phyloP scores from a whole-genome alignment of 2,113 vertebrate species.

The Dryoscopus gambensis region DNA sequence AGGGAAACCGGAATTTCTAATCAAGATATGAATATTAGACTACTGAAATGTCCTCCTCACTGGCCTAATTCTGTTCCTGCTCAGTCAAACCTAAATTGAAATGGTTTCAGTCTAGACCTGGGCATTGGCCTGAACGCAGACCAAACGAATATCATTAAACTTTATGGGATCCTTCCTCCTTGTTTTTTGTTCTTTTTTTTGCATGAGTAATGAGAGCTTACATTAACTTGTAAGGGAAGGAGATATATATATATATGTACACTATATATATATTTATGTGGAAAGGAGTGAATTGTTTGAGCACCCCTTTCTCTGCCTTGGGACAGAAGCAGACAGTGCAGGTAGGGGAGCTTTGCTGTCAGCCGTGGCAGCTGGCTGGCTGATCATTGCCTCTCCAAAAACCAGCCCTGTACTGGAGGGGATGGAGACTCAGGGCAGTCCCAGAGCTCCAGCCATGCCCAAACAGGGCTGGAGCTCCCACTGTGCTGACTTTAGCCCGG shows the following conservation, averaged over 20 bases:
- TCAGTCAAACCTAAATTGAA: not conserved
- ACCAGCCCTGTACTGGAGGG: not conserved
- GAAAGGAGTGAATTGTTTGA: not conserved
- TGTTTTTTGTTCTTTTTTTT: not conserved
- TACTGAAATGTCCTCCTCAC: not conserved
- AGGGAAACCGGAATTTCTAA: not conserved
- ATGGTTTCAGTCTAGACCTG: not conserved
- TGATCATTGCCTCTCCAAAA: not conserved
- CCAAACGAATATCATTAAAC: not conserved
- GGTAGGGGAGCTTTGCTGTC: not conserved
- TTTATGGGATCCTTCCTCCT: not conserved
- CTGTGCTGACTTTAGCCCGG: not conserved
- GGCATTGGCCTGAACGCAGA: not conserved
- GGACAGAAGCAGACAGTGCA: not conserved
- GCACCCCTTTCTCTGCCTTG: not conserved
- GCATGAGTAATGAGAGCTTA: not conserved
- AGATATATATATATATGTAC: too few relatives aligned
- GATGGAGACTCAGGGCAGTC: not conserved
- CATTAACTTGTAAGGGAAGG: not conserved
- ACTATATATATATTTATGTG: not conserved
- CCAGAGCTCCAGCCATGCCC: rapidly evolving
- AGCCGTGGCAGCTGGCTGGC: rapidly evolving
- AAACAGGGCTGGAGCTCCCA: not conserved
- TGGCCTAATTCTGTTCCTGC: not conserved
- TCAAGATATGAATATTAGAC: not conserved